phyloP scores from a whole-genome alignment of 35 echinoderm and acorn worm genomes.

The Patiria miniata region DNA sequence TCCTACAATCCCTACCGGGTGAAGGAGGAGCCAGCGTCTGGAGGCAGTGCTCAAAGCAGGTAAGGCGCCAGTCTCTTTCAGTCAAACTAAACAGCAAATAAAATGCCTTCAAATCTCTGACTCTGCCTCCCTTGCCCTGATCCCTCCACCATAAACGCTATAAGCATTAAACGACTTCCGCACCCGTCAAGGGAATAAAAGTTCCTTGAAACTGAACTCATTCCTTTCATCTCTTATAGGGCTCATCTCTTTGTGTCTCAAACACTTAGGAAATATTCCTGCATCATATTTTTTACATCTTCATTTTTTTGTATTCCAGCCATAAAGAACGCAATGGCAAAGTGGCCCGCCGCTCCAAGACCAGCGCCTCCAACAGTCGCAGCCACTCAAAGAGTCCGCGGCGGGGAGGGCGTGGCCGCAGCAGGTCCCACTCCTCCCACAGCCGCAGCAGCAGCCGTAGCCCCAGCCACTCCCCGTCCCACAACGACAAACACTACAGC shows the following conservation, averaged over 20 bases:
- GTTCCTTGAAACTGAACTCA: too few species aligned
- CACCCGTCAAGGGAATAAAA: too few species aligned
- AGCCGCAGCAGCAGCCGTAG: slow-evolving; percentile 30
- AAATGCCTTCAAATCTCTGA: too few species aligned
- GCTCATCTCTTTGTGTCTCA: too few species aligned
- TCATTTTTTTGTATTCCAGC: not conserved
- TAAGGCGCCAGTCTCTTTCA: not conserved
- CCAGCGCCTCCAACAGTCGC: not conserved
- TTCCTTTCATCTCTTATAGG: too few species aligned
- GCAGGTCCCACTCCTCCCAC: slow-evolving; percentile 16
- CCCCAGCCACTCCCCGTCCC: slow-evolving; percentile 1
- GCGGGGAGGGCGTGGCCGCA: not conserved
- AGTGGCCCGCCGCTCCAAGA: not conserved
- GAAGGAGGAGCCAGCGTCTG: not conserved
- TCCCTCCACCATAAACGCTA: too few species aligned
- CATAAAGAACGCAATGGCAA: slow-evolving; percentile 37
- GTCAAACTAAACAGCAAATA: too few species aligned
- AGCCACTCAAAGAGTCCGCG: slow-evolving; percentile 21
- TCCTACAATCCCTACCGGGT: slow-evolving; percentile 6
- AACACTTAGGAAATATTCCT: too few species aligned
- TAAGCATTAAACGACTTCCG: too few species aligned
- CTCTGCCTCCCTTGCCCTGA: too few species aligned
- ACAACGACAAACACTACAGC: slow-evolving; percentile 25
- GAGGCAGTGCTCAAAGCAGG: not conserved
- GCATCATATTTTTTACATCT: too few species aligned